Base-by-base conservation (phyloP, 2,113 vertebrate genomes). In the Gyps fulvus region DNA sequence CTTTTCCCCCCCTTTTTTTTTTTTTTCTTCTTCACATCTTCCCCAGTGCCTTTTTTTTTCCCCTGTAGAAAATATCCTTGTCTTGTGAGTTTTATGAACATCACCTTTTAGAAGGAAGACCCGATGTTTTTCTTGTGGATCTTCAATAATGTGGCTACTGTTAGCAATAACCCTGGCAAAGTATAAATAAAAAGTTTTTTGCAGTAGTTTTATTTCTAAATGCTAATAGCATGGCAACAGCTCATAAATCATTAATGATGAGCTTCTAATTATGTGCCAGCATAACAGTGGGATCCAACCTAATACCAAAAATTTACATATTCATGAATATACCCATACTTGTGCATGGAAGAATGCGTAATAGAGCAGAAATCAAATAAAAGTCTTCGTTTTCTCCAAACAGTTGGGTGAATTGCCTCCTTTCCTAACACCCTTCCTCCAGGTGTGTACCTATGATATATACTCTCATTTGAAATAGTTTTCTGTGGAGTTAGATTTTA, bases 181-280 rank as follows among this genome's bases (percentile, higher is more conserved):
- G 17, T 91, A 71, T 45, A 93, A 81, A 88, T 86, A 54, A 89
- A 82, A 87, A 38, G 11, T 47, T 79, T 63, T 82, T 82, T 94
- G 55, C 36, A 43, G 26, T 89, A 79, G 70, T 88, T 90, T 94
- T 88, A 83, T 93, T 96, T 86, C 82, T 86, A 95, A 81, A 96
- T 90, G 87, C 38, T 91, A 94, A 89, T 88, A 90, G 54, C 43
- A 43, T 54, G 52, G 62, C 42, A 90, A 67, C 66, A 95, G 66
- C 74, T 96, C 87, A 86, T 93, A 93, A 95, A 96, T 96, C 74
- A 70, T 86, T 88, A 88, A 92, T 86, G 78, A 96, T 90, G 84
- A 96, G 45, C 78, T 86, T 74, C 82, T 96, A 95, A 96, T 94
- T 97, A 92, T 77, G 79, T 95, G 78, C 50, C 70, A 76, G 63